Base-by-base conservation (phyloP, 2,888 invertebrate species). In the Argynnis bischoffii region DNA sequence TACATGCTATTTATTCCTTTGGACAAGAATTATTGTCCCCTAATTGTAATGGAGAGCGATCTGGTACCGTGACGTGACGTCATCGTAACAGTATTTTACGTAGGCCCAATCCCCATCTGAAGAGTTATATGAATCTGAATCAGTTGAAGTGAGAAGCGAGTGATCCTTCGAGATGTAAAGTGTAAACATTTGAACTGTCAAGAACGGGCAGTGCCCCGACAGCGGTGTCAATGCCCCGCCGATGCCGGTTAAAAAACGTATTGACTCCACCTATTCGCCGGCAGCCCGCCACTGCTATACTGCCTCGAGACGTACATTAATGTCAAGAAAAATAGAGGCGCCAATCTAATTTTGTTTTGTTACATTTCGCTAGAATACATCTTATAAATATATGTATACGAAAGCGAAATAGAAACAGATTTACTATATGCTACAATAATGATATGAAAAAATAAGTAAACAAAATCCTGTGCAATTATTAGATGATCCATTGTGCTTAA, bases 131-230 rank as follows among this genome's bases (percentile, higher is more conserved):
- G 59, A 63, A 69, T 65, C 68, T 61, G 70, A 66, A 64, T 66
- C 67, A 55, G 53, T 71, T 68, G 81, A 83, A 84, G 81, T 81
- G 77, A 78, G 80, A 74, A 82, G 80, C 83, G 78, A 76, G 80
- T 83, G 84, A 87, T 89, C 89, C 88, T 86, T 85, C 81, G 85
- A 84, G 85, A 85, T 84, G 85, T 84, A 82, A 81, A 86, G 86
- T 86, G 86, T 90, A 91, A 92, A 91, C 88, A 92, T 91, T 90
- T 91, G 89, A 91, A 91, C 91, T 92, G 91, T 92, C 92, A 92
- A 92, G 92, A 92, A 92, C 92, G 92, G 92, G 80, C 92, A 90
- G 87, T 88, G 92, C 90, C 89, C 92, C 89, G 87, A 79, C 74
- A 81, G 79, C 81, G 80, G 85, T 84, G 92, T 92, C 91, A 90